These are phyloP conservation scores for Trachelus troglodyta DNA, from an alignment of 2,888 invertebrate genomes.

Conservation along the genomic window DNA sequence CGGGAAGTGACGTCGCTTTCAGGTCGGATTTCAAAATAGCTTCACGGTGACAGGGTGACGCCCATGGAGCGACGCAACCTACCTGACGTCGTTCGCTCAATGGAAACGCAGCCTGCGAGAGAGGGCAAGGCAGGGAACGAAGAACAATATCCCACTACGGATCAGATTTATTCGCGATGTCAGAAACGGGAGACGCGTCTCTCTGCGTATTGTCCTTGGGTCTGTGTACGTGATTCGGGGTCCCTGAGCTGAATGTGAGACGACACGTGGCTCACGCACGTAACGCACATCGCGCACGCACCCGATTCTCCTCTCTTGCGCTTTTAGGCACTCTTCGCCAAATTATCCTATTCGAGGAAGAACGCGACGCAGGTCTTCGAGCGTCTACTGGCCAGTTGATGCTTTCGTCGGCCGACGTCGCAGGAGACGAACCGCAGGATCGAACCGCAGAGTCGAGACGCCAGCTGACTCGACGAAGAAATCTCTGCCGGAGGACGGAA, in stretches of 20 bases:
- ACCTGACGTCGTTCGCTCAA: background rate
- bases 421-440: slow-evolving; percentile 13
- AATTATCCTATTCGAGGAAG: background rate
- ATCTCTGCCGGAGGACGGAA: slow-evolving; percentile 2
- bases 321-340: background rate
- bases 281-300: no score
- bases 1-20: background rate
- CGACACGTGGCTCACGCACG: background rate
- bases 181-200: background rate
- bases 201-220: background rate
- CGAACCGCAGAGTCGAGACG: slow-evolving; percentile 14
- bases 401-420: slow-evolving; percentile 14
- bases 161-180: background rate
- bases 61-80: background rate
- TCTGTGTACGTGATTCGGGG: background rate
- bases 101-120: background rate
- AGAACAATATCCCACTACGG: background rate
- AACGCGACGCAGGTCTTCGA: background rate
- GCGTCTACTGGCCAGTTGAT: slow-evolving; percentile 12
- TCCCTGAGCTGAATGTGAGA: background rate
- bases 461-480: slow-evolving; percentile 17
- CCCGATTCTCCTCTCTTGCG: background rate
- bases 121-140: background rate
- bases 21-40: no score
- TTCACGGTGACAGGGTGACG: background rate